Evolutionary conservation across 2,888 invertebrate species (phyloP).

Genomic region (Agriopis aurantiaria): DNA sequence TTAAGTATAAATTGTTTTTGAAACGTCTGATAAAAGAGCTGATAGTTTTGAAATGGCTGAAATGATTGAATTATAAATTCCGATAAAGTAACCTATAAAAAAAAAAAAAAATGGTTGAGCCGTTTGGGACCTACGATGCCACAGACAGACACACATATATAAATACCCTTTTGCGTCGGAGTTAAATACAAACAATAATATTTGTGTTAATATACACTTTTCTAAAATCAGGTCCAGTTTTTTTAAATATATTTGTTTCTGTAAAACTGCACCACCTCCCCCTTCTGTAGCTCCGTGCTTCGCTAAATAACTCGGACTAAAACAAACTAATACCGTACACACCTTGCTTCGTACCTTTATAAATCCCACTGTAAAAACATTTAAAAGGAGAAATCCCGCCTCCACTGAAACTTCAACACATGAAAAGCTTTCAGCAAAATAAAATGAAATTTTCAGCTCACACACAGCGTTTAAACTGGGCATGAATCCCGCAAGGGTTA

Average conservation of each 20-base stretch:
- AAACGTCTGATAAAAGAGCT: too few species aligned
- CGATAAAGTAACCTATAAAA: too few species aligned
- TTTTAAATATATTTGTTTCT: background rate
- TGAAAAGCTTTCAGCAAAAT: slow-evolving; percentile 48
- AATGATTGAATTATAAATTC: too few species aligned
- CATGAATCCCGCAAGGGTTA: slow-evolving; percentile 47
- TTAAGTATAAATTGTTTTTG: too few species aligned
- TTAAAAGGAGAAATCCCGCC: slow-evolving; percentile 43
- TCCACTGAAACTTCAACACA: slow-evolving; percentile 43
- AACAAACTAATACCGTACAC: slow-evolving; percentile 32
- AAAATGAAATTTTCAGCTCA: slow-evolving; percentile 45
- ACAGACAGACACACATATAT: too few species aligned
- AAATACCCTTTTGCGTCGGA: too few species aligned
- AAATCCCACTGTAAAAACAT: slow-evolving; percentile 37
- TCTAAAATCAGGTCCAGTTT: background rate
- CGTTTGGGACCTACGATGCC: too few species aligned
- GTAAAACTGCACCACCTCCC: slow-evolving; percentile 8
- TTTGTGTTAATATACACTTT: background rate
- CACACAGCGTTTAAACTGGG: slow-evolving; percentile 49
- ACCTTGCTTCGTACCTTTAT: slow-evolving; percentile 30
- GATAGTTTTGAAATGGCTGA: too few species aligned
- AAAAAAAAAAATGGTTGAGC: too few species aligned
- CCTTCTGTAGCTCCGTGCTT: slow-evolving; percentile 17
- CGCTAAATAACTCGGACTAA: slow-evolving; percentile 25
- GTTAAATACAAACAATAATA: background rate